Evolutionary conservation across 2,888 invertebrate genomes (phyloP).

Genomic region (Xestia ashworthii): DNA sequence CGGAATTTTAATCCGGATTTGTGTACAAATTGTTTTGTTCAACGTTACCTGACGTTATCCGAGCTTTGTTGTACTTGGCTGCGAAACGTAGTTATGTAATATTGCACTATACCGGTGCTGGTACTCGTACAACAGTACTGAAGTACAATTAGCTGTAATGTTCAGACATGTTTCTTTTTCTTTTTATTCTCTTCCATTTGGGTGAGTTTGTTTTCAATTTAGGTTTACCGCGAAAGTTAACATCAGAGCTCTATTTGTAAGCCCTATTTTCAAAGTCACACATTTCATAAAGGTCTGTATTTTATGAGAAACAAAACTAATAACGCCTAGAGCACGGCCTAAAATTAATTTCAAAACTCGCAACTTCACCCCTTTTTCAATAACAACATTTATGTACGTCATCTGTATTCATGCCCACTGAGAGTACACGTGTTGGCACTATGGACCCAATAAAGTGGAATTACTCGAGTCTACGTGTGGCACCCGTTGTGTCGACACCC

Average conservation of each 20-base stretch:
- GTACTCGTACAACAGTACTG: constrained; percentile 8
- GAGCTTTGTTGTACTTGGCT: constrained; percentile 35
- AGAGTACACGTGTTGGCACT: constrained; percentile 76
- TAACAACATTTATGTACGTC: constrained; percentile 65
- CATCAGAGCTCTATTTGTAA: neutral
- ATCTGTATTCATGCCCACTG: constrained; percentile 77
- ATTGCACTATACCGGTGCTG: constrained; percentile 19
- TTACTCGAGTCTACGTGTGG: constrained; percentile 72
- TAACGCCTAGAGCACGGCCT: constrained; percentile 10
- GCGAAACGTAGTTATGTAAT: constrained; percentile 29
- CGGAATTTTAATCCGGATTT: constrained; percentile 60
- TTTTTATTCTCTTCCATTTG: neutral
- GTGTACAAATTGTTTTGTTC: constrained; percentile 53
- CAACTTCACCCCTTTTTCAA: constrained; percentile 63
- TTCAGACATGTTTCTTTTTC: neutral
- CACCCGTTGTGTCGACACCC: constrained; percentile 62
- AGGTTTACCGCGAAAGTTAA: neutral
- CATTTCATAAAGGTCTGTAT: neutral
- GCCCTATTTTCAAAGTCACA: neutral
- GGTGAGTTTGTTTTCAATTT: constrained; percentile 2
- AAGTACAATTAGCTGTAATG: constrained; percentile 21
- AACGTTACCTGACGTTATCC: constrained; percentile 39
- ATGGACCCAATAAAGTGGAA: constrained; percentile 78
- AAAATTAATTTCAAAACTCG: constrained; percentile 39
- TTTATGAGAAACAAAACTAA: constrained; percentile 30